Base-by-base conservation (phyloP, 1,140 invertebrate genomes). In the Panonychus citri region DNA sequence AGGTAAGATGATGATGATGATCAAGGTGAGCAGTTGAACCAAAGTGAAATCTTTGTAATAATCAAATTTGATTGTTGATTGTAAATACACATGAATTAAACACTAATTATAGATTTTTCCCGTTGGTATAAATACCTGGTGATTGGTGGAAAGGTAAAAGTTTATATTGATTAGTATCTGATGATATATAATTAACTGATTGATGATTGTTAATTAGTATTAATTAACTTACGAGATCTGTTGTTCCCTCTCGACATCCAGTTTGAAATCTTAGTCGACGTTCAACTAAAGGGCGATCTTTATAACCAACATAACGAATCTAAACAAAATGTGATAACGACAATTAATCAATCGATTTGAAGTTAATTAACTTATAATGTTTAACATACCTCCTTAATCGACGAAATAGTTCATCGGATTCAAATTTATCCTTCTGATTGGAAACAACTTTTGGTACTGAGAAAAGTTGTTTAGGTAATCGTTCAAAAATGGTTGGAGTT, bases 381-480 rank as follows among this genome's bases (percentile, higher is more conserved):
- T 95, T 89, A 64, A 83, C 85, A 70, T 95, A 89, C 39, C 89
- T 75, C 66, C 85, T 87, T n/a, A 96, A 73, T 65, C 88, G 77
- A 65, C 89, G 78, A 67, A 96, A 95, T 10, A 94, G 73, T 71
- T 95, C 89, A 62, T 95, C 89, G 28, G 85, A 88, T 67, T 95
- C 89, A 67, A 95, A 95, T 71, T 93, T 94, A 21, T 78, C 77
- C 69, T 91, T 90, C 68, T 96, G 90, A 67, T 95, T 87, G 2
- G 87, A 84, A 39, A 95, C 88, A 8, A 95, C 89, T 49, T 86
- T 75, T 0, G 90, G 90, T 87, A 95, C 94, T 72, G 88, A 90
- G 70, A 87, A 87, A 62, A 88, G 81, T 60, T 86, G 82, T 61
- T 84, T 75, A 64, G 85, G 85, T 52, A 69, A 62, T 64, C 72